Evolutionary conservation across 2,113 vertebrate species (phyloP).

Genomic region (Callopanchax toddi): DNA sequence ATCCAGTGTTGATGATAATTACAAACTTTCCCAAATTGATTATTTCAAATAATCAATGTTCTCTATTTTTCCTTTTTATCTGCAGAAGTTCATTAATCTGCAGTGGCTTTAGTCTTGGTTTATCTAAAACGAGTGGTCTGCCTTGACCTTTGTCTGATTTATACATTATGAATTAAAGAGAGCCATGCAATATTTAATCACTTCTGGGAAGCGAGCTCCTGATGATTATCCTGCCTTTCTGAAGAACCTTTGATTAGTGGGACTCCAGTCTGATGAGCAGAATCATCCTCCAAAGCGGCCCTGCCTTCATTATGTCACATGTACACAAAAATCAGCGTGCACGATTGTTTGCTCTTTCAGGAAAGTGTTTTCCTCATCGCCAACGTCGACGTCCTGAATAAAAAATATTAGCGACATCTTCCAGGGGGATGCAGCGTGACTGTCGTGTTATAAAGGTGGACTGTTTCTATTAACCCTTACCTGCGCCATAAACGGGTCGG

Average conservation of each 20-base stretch:
- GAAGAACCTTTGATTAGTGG: constrained; percentile 31
- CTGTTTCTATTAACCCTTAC: constrained; percentile 77
- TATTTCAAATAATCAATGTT: neutral
- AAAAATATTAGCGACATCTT: constrained; percentile 37
- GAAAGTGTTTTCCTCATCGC: constrained; percentile 19
- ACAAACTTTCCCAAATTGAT: neutral
- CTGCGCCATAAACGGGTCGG: constrained; percentile 73
- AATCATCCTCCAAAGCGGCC: constrained; percentile 16
- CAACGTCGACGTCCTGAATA: constrained; percentile 22
- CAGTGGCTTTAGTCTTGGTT: constrained; percentile 1
- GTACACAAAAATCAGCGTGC: constrained; percentile 33
- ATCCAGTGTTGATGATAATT: too few relatives aligned
- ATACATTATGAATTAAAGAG: constrained; percentile 43
- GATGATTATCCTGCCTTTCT: constrained; percentile 17
- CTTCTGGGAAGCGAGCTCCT: constrained; percentile 23
- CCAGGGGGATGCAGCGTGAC: constrained; percentile 5
- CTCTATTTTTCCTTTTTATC: neutral
- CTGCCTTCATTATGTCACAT: constrained; percentile 31
- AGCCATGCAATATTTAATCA: constrained; percentile 40
- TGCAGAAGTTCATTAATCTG: neutral
- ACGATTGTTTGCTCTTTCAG: constrained; percentile 41
- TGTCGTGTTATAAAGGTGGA: constrained; percentile 68
- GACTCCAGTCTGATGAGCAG: constrained; percentile 33
- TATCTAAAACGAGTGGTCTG: constrained; percentile 9
- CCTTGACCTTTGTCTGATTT: constrained; percentile 24